Evolutionary conservation across 2,888 invertebrate species (phyloP), one percentile per base, ranked within the genome.

Genomic region (Xestia xanthographa): DNA sequence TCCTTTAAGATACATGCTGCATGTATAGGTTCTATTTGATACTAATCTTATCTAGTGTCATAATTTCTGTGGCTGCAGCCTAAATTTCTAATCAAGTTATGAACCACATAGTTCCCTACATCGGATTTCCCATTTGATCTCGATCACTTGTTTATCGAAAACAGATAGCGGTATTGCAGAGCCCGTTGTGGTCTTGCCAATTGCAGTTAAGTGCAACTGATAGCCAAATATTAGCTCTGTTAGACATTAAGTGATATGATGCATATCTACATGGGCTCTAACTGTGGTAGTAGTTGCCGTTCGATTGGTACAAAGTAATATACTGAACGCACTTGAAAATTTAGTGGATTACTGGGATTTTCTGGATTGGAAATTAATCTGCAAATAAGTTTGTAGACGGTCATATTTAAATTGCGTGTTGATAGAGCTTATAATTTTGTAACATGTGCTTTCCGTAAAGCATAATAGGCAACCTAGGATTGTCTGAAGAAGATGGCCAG

Each of bases 101-200:
- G 38, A 53, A 68, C 79, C 73, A 11, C 72, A 62, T 14, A 48
- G 73, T 58, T 58, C 62, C 43, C 70, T 38, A 48, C 58, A 66
- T 60, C 48, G 56, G 20, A 53, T 29, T 66, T 75, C 63, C 71
- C 70, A 82, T 82, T 84, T 84, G 71, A 82, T 82, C 75, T 48
- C 82, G 65, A 82, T 82, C 66, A 58, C 85, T 77, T 76, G 72
- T 85, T 85, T 83, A 85, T 83, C 82, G 77, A 72, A 77, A 66
- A 82, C 69, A 69, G 76, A 82, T 82, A 84, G 69, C n/a, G 38
- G 75, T 22, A 48, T 81, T 82, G 85, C 48, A 72, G 75, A 75
- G 85, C 63, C 58, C 82, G 77, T 82, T 85, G 82, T 77, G 85
- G 85, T 85, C 77, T 85, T 82, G 77, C 85, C 85, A 85, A 83